A percentile compares a stretch with the other conserved stretches of the same genome.
Conservation (phyloP, 2,888 invertebrate genomes). For the Ectemnius continuus region DNA sequence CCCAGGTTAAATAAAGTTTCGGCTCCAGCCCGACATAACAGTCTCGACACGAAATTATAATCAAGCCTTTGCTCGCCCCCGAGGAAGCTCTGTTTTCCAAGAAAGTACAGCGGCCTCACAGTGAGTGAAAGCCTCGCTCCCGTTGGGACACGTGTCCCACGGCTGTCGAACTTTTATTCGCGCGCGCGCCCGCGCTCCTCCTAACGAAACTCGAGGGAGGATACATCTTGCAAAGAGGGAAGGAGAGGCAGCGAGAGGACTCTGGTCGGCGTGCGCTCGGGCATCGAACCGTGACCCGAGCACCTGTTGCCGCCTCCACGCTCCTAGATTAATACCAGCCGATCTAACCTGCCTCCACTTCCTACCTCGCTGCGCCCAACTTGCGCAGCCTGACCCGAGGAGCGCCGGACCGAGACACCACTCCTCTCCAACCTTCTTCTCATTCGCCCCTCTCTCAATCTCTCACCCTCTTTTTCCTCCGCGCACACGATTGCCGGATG, state of each 20-base stretch:
- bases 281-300: constrained; percentile 75
- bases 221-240: constrained; percentile 22
- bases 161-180: no score
- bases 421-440: not conserved
- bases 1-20: no score
- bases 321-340: constrained; percentile 61
- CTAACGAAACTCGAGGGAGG: no score
- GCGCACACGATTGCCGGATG: not conserved
- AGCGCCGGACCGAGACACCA: not conserved
- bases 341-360: constrained; percentile 57
- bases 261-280: constrained; percentile 53
- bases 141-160: no score
- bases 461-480: not conserved
- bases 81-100: no score
- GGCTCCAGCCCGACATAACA: no score
- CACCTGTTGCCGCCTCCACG: constrained; percentile 74
- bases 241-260: constrained; percentile 28
- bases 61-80: no score
- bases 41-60: no score
- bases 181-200: no score
- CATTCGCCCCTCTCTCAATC: not conserved
- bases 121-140: no score
- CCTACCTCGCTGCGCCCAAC: constrained; percentile 33
- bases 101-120: no score
- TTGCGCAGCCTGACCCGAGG: constrained; percentile 42